Conservation (phyloP, 2,113 vertebrate species). For the Chaetodon trifascialis region DNA sequence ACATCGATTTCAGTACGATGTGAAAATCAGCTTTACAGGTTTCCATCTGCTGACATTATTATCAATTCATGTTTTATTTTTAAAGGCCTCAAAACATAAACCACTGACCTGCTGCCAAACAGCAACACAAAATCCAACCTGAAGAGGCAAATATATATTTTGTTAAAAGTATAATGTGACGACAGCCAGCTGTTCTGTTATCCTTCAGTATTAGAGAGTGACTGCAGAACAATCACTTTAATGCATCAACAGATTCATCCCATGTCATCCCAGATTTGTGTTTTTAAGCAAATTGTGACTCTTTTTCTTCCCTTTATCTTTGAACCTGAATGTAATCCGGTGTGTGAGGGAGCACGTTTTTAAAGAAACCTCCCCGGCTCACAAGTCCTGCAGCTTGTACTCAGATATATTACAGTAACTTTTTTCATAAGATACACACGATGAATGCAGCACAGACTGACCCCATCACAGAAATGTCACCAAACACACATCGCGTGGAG, state of each 20-base stretch:
- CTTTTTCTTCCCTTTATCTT: background rate
- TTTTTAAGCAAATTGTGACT: too few species aligned
- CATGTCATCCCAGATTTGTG: background rate
- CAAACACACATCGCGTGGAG: constrained; percentile 26
- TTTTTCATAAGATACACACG: background rate
- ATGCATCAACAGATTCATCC: constrained; percentile 22
- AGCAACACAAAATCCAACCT: background rate
- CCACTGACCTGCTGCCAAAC: background rate
- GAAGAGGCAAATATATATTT: background rate
- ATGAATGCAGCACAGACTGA: constrained; percentile 7
- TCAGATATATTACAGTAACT: background rate
- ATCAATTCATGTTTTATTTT: background rate
- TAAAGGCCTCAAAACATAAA: background rate
- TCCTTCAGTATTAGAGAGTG: constrained; percentile 11
- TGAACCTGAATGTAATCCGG: background rate
- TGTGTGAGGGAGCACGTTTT: background rate
- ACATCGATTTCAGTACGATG: constrained; percentile 16
- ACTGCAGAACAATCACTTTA: constrained; percentile 29
- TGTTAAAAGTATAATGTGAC: background rate
- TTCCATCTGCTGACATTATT: background rate
- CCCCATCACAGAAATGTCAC: constrained; percentile 46
- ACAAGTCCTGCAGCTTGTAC: background rate
- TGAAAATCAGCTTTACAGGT: constrained; percentile 4
- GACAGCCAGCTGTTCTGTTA: constrained; percentile 23
- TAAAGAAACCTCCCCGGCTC: background rate